Base-by-base conservation (phyloP, 1,140 invertebrate species). In the Drosophila oshimai region DNA sequence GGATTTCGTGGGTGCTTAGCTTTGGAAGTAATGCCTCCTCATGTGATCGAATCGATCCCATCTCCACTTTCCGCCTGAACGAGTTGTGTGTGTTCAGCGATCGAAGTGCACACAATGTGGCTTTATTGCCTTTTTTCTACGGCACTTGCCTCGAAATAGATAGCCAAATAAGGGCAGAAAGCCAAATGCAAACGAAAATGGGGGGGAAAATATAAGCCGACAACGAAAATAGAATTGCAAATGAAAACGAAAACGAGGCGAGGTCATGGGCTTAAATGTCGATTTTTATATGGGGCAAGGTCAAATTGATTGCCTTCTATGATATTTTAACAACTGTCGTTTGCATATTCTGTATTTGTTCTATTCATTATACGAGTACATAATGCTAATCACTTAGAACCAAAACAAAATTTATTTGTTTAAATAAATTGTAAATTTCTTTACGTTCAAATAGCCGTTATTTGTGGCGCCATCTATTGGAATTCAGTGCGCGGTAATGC, bases 161-260 rank as follows among this genome's bases (percentile, higher is more conserved):
- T 58, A 58, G 24, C 13, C 39, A 68, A 68, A 67, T 67, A 69
- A 69, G 50, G 41, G 24, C 49, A 54, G 46, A 69, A 60, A 13
- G 12, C 10, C 10, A 9, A 53, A 36, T 17, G 15, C 4, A 12
- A 64, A 9, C 20, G 20, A 29, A 26, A 54, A 69, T 46, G 7
- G n/a, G n/a, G 7, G n/a, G n/a, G 37, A 44, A 46, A 37, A 37
- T 33, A 18, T 31, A 18, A 34, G 44, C 6, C n/a, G 24, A 57
- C 36, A 34, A 45, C 39, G 26, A 54, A 64, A 54, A 29, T 45
- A 24, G 24, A 47, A 70, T 47, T 55, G 51, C 36, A 70, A 70
- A 70, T 70, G 68, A 31, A 57, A 41, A 29, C 34, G 68, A 31
- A 57, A 41, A 29, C 34, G 34, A 44, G 64, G 26, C 42, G 28